phyloP scores from a whole-genome alignment of 2,888 invertebrate species.

The Maniola hyperantus region DNA sequence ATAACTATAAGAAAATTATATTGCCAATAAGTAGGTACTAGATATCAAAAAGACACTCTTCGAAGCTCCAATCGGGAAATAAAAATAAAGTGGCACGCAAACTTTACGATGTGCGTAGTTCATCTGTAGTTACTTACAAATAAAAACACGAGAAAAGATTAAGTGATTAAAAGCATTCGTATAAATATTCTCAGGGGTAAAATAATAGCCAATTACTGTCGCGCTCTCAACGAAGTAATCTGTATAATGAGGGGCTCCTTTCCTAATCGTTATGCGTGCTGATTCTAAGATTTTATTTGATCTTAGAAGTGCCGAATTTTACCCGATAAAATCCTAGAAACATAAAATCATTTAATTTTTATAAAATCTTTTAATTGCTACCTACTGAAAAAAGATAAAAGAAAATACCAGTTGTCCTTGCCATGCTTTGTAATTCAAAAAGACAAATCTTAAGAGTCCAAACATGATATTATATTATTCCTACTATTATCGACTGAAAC shows the following conservation, averaged over 20 bases:
- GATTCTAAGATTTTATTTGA: slow-evolving; percentile 18
- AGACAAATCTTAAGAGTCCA: too few relatives aligned
- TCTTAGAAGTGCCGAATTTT: slow-evolving; percentile 4
- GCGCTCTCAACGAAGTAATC: slow-evolving; percentile 31
- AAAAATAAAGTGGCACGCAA: slow-evolving; percentile 26
- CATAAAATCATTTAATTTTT: neutral
- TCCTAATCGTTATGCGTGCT: slow-evolving; percentile 19
- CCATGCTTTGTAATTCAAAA: too few relatives aligned
- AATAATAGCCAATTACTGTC: slow-evolving; percentile 39
- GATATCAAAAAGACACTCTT: neutral
- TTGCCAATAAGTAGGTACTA: neutral
- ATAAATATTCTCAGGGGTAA: slow-evolving; percentile 37
- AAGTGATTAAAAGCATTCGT: slow-evolving; percentile 55
- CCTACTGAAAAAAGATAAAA: too few relatives aligned
- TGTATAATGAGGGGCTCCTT: slow-evolving; percentile 31
- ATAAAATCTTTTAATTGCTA: too few relatives aligned
- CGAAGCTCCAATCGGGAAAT: neutral
- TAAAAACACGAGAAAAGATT: slow-evolving; percentile 71
- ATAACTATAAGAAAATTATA: neutral
- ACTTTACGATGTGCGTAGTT: slow-evolving; percentile 36
- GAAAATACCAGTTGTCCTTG: too few relatives aligned
- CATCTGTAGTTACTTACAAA: slow-evolving; percentile 53
- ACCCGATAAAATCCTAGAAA: neutral
- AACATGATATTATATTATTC: too few relatives aligned
- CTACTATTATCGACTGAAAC: too few relatives aligned